Percentiles rank a stretch among this genome's conserved stretches.
These are phyloP conservation scores for Papilio protenor DNA, from an alignment of 2,888 invertebrate species.

Conservation along the genomic window DNA sequence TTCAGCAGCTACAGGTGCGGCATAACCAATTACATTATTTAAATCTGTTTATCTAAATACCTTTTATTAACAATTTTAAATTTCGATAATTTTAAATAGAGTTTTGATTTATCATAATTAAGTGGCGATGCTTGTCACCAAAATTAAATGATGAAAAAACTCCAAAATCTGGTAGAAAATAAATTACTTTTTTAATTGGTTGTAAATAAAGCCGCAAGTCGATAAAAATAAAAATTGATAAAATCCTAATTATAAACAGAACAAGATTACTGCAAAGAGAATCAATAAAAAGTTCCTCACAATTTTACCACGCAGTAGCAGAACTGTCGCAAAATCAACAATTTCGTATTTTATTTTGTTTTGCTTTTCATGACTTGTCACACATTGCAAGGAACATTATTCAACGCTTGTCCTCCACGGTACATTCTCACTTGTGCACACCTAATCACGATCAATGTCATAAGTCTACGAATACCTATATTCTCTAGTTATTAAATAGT, in stretches of 20 bases:
- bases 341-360: constrained; percentile 58
- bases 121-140: no score
- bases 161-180: no score
- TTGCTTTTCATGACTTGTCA: constrained; percentile 71
- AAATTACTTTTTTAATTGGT: no score
- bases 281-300: constrained; percentile 53
- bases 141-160: no score
- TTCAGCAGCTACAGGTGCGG: neutral
- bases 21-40: neutral
- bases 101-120: no score
- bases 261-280: constrained; percentile 54
- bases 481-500: constrained; percentile 43
- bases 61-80: neutral
- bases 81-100: neutral
- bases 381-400: constrained; percentile 81
- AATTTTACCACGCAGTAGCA: constrained; percentile 50
- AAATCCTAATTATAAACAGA: constrained; percentile 21
- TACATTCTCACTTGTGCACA: constrained; percentile 51
- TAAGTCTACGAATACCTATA: constrained; percentile 29
- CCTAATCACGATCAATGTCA: constrained; percentile 45
- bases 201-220: no score
- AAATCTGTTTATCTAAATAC: neutral
- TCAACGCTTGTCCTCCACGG: constrained; percentile 60
- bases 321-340: constrained; percentile 56
- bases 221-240: neutral